Conservation (phyloP, 2,888 invertebrate species). For the Mythimna ferrago region DNA sequence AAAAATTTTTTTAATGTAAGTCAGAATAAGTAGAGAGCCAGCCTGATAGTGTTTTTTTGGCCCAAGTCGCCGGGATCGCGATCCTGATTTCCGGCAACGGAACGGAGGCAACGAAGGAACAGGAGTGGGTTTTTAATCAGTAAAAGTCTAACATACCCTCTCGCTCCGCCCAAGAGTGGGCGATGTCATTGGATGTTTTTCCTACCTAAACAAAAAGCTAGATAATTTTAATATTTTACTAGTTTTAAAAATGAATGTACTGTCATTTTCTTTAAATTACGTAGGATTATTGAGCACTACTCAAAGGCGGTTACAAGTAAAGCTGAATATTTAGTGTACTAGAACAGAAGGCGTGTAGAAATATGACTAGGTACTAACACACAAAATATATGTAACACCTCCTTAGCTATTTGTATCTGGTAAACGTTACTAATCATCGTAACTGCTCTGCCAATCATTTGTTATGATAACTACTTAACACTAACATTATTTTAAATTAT, state of each 20-base stretch:
- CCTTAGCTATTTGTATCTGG: conserved; percentile 51
- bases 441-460: conserved; percentile 67
- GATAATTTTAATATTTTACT: conserved; percentile 24
- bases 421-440: conserved; percentile 64
- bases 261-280: conserved; percentile 7
- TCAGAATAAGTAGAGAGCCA: conserved; percentile 3
- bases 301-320: conserved; percentile 33
- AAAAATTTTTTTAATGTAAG: not conserved
- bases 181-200: no score
- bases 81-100: no score
- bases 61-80: no score
- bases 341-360: conserved; percentile 31
- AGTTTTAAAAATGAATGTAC: not conserved
- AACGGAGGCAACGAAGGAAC: no score
- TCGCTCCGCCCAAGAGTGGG: no score
- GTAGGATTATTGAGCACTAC: conserved; percentile 16
- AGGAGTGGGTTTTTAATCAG: no score
- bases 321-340: conserved; percentile 27
- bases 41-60: not conserved
- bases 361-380: conserved; percentile 25
- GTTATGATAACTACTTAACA: conserved; percentile 66
- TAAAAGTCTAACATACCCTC: no score
- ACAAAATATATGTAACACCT: conserved; percentile 28
- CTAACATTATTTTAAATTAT: conserved; percentile 48
- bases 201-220: not conserved